Evolutionary conservation across 2,113 vertebrate species (phyloP), one percentile per base, ranked within the genome.

Genomic region (Puma concolor): DNA sequence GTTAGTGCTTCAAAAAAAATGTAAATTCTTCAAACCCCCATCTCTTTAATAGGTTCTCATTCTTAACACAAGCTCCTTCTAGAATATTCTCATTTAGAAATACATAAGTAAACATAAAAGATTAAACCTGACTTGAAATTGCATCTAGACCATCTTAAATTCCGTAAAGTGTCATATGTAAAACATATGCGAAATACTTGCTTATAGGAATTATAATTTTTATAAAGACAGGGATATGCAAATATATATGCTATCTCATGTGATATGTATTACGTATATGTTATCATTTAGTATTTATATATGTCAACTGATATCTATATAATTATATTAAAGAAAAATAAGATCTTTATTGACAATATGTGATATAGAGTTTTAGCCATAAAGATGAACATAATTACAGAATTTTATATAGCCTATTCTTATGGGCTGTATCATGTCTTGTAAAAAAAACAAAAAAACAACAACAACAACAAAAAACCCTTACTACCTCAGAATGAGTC

Each of bases 51-150:
- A 92, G 44, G 14, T 48, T 16, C 33, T 88, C 21, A n/a, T 29
- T 57, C 38, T 95, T 57, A 88, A 64, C 41, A 33, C 5, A 74
- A 60, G 29, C 36, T 74, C n/a, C 25, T 25, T 88, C 69, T 85
- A 91, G 54, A 82, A 72, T 44, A 66, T 12, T 72, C n/a, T 87
- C 90, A 74, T 60, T 83, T 96, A 71, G 63, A 92, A 86, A 27
- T 25, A 72, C n/a, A 71, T 23, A 38, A 89, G 60, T 21, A 74
- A 87, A 87, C 7, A 27, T 8, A 63, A 92, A 94, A 72, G 17
- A 19, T 44, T 82, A 72, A 29, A 36, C 1, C 25, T 67, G 41
- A 66, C 74, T 80, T 82, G n/a, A 83, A 86, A 79, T 16, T 38
- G 3, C 7, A 66, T 54, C 38, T 52, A 81, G 36, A 84, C 2